A percentile compares a stretch with the other conserved stretches of the same genome.
Evolutionary conservation across 2,888 invertebrate genomes (phyloP).

Genomic region (Stratiomys singularior): DNA sequence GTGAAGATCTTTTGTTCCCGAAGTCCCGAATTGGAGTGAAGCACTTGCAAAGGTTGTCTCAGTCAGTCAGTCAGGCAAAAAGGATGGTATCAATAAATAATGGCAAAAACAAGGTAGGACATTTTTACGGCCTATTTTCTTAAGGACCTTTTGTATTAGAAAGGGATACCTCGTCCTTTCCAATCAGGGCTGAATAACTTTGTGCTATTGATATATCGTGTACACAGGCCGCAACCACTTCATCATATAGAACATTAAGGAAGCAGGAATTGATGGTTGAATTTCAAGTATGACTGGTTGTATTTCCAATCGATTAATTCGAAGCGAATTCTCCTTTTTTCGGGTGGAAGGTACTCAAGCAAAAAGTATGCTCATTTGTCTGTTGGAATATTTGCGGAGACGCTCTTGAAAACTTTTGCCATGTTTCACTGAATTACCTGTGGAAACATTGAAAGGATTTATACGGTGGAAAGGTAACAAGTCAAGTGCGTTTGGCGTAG

Average conservation of each 20-base stretch:
- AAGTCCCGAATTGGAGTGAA: background rate
- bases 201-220: too few relatives aligned
- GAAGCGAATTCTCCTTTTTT: background rate
- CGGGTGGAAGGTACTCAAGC: conserved; percentile 7
- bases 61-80: background rate
- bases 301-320: conserved; percentile 30
- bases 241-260: background rate
- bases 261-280: background rate
- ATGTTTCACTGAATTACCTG: too few relatives aligned
- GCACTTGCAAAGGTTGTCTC: conserved; percentile 1
- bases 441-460: too few relatives aligned
- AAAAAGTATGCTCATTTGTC: conserved; percentile 32
- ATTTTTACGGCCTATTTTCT: conserved; percentile 22
- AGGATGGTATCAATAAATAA: background rate
- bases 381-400: conserved; percentile 15
- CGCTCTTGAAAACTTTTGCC: conserved; percentile 15
- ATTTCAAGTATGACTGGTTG: background rate
- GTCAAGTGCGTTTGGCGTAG: too few relatives aligned
- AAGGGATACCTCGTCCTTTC: background rate
- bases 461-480: too few relatives aligned
- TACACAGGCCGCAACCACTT: background rate
- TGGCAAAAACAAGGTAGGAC: background rate
- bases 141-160: conserved; percentile 9
- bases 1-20: background rate
- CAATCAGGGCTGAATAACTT: background rate